Conservation (phyloP, 2,888 invertebrate genomes). For the Trisateles emortualis region DNA sequence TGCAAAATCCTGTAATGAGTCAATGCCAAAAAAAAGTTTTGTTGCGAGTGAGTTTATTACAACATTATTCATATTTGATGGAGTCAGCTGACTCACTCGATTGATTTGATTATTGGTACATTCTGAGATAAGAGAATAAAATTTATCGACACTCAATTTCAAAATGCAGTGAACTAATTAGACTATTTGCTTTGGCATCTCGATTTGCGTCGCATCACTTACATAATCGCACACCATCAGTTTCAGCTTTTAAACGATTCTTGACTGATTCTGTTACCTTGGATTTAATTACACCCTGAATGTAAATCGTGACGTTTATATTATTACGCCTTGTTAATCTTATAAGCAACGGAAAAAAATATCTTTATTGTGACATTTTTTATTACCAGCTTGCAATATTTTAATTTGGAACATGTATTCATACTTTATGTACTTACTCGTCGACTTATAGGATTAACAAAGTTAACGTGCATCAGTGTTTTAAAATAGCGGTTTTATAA, state of each 20-base stretch:
- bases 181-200: conserved; percentile 28
- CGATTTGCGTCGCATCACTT: conserved; percentile 39
- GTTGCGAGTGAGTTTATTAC: conserved; percentile 2
- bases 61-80: conserved; percentile 10
- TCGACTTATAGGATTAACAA: conserved; percentile 60
- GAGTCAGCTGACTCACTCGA: conserved; percentile 5
- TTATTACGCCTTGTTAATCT: conserved; percentile 65
- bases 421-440: conserved; percentile 38
- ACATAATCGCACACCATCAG: conserved; percentile 38
- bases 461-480: conserved; percentile 38
- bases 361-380: conserved; percentile 59
- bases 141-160: conserved; percentile 17
- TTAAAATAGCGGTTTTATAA: conserved; percentile 33
- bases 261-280: conserved; percentile 57
- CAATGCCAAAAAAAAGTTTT: conserved; percentile 8
- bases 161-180: conserved; percentile 15
- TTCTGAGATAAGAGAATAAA: no score
- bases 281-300: conserved; percentile 46
- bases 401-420: conserved; percentile 49
- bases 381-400: conserved; percentile 59
- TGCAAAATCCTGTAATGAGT: background rate
- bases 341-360: conserved; percentile 57
- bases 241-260: conserved; percentile 48
- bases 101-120: conserved; percentile 14
- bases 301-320: conserved; percentile 40